Conservation (phyloP, 1,140 invertebrate species). For the Bombyx mandarina region DNA sequence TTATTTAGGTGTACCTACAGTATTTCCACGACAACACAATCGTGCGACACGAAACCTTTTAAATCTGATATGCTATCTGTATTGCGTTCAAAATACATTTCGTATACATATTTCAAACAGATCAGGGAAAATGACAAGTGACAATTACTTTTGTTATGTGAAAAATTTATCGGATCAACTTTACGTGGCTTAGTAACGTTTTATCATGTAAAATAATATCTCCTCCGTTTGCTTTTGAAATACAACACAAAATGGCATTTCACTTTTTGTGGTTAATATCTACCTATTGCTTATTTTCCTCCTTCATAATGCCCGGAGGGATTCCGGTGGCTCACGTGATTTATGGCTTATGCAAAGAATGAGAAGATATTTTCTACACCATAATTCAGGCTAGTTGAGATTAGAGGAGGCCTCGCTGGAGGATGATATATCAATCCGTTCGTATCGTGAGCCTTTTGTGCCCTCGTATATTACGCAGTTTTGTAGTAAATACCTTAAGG, state of each 20-base stretch:
- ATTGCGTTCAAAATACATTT: too few relatives aligned
- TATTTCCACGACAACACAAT: too few relatives aligned
- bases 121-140: too few relatives aligned
- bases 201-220: too few relatives aligned
- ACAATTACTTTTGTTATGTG: too few relatives aligned
- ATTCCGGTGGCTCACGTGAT: conserved; percentile 53
- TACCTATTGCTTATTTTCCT: conserved; percentile 55
- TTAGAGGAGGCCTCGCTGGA: conserved; percentile 44
- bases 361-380: conserved; percentile 64
- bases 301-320: conserved; percentile 47
- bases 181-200: too few relatives aligned
- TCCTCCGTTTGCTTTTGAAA: conserved; percentile 11
- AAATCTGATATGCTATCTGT: too few relatives aligned
- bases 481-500: conserved; percentile 7
- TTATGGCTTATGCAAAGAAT: conserved; percentile 65
- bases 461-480: conserved; percentile 18
- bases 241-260: conserved; percentile 20
- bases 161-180: too few relatives aligned
- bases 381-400: conserved; percentile 66
- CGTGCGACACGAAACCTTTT: too few relatives aligned
- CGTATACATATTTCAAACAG: too few relatives aligned
- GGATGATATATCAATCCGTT: conserved; percentile 58
- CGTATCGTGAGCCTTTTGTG: conserved; percentile 20
- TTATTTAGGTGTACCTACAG: too few relatives aligned
- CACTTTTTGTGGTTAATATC: conserved; percentile 37